Conservation (phyloP, 1,140 invertebrate species). For the Aphelenchoides avenae region DNA sequence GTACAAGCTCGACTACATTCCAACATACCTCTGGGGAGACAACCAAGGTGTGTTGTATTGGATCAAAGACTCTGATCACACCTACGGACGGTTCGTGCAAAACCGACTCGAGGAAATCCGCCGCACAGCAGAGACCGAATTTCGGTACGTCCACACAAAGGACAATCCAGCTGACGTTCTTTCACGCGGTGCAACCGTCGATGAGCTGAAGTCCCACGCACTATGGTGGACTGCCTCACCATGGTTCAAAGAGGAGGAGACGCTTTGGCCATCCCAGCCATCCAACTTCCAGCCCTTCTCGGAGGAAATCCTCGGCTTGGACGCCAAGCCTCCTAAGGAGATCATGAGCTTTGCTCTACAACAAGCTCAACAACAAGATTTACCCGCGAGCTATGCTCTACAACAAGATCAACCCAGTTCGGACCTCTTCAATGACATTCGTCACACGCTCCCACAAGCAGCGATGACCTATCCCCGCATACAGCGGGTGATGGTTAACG, state of each 20-base stretch:
- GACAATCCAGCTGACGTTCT: conserved; percentile 13
- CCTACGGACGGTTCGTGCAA: not conserved
- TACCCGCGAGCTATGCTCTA: no score
- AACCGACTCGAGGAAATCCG: conserved; percentile 4
- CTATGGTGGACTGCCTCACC: conserved; percentile 12
- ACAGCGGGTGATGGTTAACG: no score
- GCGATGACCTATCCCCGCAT: no score
- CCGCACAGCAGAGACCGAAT: not conserved
- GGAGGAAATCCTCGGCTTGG: no score
- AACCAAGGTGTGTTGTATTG: not conserved
- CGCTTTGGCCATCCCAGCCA: conserved; percentile 10
- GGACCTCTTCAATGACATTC: no score
- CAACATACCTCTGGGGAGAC: not conserved
- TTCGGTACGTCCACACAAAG: conserved; percentile 9
- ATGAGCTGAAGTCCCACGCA: not conserved
- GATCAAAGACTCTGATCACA: not conserved
- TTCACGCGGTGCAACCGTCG: not conserved
- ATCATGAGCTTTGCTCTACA: no score
- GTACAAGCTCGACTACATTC: not conserved
- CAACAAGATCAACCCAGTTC: no score
- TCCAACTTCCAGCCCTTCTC: no score
- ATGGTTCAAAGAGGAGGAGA: not conserved
- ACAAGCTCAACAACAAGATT: no score
- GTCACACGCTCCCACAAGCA: no score
- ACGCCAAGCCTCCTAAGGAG: no score